A percentile compares a stretch with the other conserved stretches of the same genome.
These are phyloP conservation scores for Stomorhina lunata DNA, from an alignment of 2,888 invertebrate species.

Conservation along the genomic window DNA sequence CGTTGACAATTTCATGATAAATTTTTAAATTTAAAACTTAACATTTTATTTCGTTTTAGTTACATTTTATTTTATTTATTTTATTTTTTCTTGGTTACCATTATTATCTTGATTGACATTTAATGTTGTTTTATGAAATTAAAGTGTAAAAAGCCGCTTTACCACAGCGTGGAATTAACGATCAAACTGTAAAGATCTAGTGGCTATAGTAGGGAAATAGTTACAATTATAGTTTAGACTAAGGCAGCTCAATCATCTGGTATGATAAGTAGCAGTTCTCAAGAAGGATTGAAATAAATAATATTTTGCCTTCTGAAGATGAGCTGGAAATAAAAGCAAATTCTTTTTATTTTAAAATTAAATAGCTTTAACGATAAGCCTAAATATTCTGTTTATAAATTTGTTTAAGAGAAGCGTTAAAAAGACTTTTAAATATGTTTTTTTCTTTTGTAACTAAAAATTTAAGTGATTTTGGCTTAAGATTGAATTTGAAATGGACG, in stretches of 20 bases:
- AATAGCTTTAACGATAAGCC: slow-evolving; percentile 3
- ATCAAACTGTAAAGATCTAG: neutral
- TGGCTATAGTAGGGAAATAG: slow-evolving; percentile 32
- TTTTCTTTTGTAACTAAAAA: slow-evolving; percentile 13
- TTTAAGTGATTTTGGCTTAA: neutral
- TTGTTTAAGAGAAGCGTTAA: slow-evolving; percentile 12
- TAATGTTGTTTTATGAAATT: slow-evolving; percentile 72
- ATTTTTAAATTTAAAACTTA: slow-evolving; percentile 31
- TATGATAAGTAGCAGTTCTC: neutral
- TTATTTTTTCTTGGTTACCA: slow-evolving; percentile 39
- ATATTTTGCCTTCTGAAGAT: slow-evolving; percentile 42
- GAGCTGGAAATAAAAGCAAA: slow-evolving; percentile 58
- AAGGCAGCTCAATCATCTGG: slow-evolving; percentile 40
- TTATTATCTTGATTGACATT: slow-evolving; percentile 74
- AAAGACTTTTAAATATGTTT: slow-evolving; percentile 48
- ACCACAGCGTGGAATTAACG: slow-evolving; percentile 45
- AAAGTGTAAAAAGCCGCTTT: slow-evolving; percentile 65
- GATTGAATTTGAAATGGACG: neutral
- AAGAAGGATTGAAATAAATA: slow-evolving; percentile 30
- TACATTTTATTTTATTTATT: neutral
- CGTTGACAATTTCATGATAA: slow-evolving; percentile 63
- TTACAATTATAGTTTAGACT: slow-evolving; percentile 47
- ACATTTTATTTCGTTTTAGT: neutral
- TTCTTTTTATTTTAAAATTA: slow-evolving; percentile 36
- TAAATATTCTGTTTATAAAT: neutral